phyloP scores from a whole-genome alignment of 1,140 invertebrate species.

The Eubasilissa regina region DNA sequence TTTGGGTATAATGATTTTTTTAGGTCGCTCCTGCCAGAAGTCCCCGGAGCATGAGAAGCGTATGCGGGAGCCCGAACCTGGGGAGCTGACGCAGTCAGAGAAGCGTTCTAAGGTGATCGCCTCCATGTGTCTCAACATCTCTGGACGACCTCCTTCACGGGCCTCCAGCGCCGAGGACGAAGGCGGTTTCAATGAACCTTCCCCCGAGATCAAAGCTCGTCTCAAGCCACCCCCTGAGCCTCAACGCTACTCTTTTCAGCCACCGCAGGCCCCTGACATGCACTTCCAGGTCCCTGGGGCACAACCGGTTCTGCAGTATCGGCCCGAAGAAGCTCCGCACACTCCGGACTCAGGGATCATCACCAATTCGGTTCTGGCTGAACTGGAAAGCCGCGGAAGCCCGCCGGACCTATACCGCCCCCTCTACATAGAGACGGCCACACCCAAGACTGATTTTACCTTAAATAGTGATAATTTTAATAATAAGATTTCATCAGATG shows the following conservation, averaged over 20 bases:
- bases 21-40: constrained; percentile 56
- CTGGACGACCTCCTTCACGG: constrained; percentile 65
- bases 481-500: constrained; percentile 54
- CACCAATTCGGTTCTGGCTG: constrained; percentile 61
- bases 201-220: constrained; percentile 76
- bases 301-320: constrained; percentile 43
- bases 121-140: constrained; percentile 58
- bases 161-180: constrained; percentile 76
- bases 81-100: constrained; percentile 38
- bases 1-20: too few species aligned
- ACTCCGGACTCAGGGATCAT: constrained; percentile 65
- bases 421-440: constrained; percentile 61
- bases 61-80: constrained; percentile 11
- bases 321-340: constrained; percentile 59
- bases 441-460: constrained; percentile 58
- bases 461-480: constrained; percentile 59
- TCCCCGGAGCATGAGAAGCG: constrained; percentile 57
- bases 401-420: constrained; percentile 55
- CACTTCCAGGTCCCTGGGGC: constrained; percentile 19
- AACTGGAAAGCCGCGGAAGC: constrained; percentile 63
- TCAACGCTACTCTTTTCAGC: constrained; percentile 42
- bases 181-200: constrained; percentile 78
- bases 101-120: constrained; percentile 55
- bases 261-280: constrained; percentile 48
- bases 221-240: constrained; percentile 66